Base-by-base conservation (phyloP, 2,797 vertebrate genomes). In the Takifugu rubripes region DNA sequence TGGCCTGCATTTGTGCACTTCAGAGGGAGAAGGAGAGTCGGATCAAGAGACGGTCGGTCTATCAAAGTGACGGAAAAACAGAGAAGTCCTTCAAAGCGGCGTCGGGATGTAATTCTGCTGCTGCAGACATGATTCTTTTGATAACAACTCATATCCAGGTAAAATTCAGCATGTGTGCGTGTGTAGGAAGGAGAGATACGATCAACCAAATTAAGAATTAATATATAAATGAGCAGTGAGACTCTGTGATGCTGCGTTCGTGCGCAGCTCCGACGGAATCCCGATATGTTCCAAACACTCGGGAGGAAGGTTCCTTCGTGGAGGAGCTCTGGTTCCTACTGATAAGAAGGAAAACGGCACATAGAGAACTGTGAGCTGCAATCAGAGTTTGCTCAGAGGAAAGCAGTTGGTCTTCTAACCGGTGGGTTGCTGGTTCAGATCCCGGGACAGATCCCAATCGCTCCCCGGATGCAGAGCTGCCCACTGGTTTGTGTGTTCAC, bases 121-220 rank as follows among this genome's bases (percentile, higher is more conserved):
- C 65, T 56, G 67, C 68, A 74, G 63, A 71, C 62, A 5, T 50
- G 57, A 59, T 74, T 49, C 14, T 59, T 56, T 79, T 72, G 64
- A 82, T 84, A 76, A 87, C 87, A 81, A 77, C 70, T 63, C 49
- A 49, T 40, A 66, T 85, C 74, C 70, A 86, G 73, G 75, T 83
- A 75, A 58, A 66, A 75, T 16, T 63, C 70, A 80, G 62, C 72
- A 3, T 33, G 8, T 33, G 33, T 33, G 29, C 29, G 36, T 14
- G 36, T 14, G 36, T 29, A 29, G 27, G 8, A 29, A 29, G 2
- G 27, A 6, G 10, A 33, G 7, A 33, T 10, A 33, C 10, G 31
- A 33, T 33, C 77, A 74, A 24, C 67, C 46, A 68, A 21, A 21
- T 17, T 1, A 21, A 21, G 21, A 21, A 21, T 21, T 21, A 21